phyloP scores from a whole-genome alignment of 1,140 invertebrate genomes.

The Drosophila sturtevanti region DNA sequence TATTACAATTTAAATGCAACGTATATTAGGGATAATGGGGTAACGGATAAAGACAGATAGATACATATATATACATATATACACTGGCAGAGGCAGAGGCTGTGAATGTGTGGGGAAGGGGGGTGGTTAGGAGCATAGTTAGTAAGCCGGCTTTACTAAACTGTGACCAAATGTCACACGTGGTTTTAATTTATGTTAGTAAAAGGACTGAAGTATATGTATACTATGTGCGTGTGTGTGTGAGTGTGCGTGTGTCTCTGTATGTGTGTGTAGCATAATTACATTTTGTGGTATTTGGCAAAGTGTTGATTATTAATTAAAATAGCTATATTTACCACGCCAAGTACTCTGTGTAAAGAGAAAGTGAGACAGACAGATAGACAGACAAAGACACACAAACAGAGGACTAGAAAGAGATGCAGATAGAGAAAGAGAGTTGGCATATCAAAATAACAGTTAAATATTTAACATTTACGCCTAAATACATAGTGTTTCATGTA shows the following conservation, averaged over 20 bases:
- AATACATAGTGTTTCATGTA: slow-evolving; percentile 49
- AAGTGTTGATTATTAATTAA: slow-evolving; percentile 81
- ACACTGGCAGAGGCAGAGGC: slow-evolving; percentile 27
- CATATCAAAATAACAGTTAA: slow-evolving; percentile 65
- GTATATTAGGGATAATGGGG: not conserved
- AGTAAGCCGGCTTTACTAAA: slow-evolving; percentile 60
- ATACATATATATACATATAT: slow-evolving; percentile 17
- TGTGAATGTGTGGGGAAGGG: not conserved
- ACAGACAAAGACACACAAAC: not conserved
- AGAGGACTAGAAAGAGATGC: not conserved
- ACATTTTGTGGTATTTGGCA: slow-evolving; percentile 75
- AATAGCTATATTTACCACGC: slow-evolving; percentile 70
- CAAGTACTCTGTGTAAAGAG: slow-evolving; percentile 18
- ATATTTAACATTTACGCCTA: slow-evolving; percentile 73
- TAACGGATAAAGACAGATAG: not conserved
- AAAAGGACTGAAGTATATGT: slow-evolving; percentile 22
- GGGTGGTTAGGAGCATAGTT: slow-evolving; percentile 16
- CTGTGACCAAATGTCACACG: slow-evolving; percentile 73
- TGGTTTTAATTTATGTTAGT: slow-evolving; percentile 75
- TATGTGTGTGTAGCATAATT: slow-evolving; percentile 52
- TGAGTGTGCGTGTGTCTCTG: slow-evolving; percentile 28
- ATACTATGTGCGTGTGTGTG: not conserved
- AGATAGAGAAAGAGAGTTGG: slow-evolving; percentile 12
- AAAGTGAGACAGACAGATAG: not conserved
- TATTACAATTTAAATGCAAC: not conserved